Percentiles rank a stretch among this genome's conserved stretches.
Conservation (phyloP, 1,140 invertebrate species). For the Chironomus striatipennis region DNA sequence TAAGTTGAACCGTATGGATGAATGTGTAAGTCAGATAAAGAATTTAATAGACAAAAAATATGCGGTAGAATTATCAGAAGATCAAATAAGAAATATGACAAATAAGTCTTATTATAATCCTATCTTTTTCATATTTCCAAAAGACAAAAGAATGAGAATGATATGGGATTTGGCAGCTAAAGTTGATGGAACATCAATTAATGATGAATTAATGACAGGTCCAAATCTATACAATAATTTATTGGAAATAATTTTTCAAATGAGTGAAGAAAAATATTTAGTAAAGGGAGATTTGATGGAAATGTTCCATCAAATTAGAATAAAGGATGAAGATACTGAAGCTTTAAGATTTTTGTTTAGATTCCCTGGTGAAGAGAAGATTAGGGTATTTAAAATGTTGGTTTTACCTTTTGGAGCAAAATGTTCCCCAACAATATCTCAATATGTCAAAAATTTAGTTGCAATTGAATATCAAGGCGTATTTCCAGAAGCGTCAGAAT, state of each 20-base stretch:
- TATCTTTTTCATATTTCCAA: constrained; percentile 30
- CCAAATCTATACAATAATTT: constrained; percentile 31
- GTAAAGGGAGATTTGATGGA: constrained; percentile 31
- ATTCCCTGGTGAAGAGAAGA: neutral
- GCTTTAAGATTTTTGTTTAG: constrained; percentile 28
- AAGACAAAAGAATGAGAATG: constrained; percentile 31
- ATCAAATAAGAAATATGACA: neutral
- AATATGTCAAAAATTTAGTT: constrained; percentile 30
- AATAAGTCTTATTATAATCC: constrained; percentile 30
- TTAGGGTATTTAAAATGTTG: constrained; percentile 3
- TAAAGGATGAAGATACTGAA: constrained; percentile 28
- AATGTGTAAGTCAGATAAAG: neutral
- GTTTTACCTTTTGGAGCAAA: constrained; percentile 27
- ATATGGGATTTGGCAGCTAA: constrained; percentile 30
- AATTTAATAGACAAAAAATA: constrained; percentile 26
- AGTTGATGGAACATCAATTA: constrained; percentile 29
- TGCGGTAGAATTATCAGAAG: constrained; percentile 17
- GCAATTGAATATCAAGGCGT: constrained; percentile 27
- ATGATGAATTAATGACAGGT: constrained; percentile 29
- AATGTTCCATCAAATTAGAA: constrained; percentile 31
- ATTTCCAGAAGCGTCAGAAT: constrained; percentile 30
- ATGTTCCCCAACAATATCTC: constrained; percentile 27
- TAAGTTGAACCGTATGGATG: constrained; percentile 23
- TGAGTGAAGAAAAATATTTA: constrained; percentile 30
- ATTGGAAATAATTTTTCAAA: constrained; percentile 30